A percentile compares a stretch with the other conserved stretches of the same genome.
Conservation (phyloP, 1,140 invertebrate genomes). For the Orchestia grillus region DNA sequence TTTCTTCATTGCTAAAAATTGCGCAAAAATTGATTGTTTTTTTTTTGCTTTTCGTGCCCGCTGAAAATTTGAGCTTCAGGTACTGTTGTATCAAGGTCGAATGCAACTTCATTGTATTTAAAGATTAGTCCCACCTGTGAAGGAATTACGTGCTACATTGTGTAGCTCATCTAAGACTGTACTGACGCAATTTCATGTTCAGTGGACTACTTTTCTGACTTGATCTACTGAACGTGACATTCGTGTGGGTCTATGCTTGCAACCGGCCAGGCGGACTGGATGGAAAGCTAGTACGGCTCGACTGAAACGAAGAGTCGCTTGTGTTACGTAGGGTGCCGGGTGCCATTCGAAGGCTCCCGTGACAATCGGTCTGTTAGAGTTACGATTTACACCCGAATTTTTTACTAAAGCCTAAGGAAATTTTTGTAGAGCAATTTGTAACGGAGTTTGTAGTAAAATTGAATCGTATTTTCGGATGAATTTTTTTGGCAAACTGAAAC, state of each 20-base stretch:
- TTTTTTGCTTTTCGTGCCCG: not conserved
- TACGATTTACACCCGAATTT: slow-evolving; percentile 43
- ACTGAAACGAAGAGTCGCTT: not conserved
- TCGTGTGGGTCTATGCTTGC: not conserved
- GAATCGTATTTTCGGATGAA: not conserved
- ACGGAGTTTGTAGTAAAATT: not conserved
- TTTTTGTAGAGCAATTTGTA: slow-evolving; percentile 33
- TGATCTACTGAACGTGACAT: not conserved
- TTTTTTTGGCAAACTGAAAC: not conserved
- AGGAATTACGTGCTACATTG: not conserved
- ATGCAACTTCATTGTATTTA: not conserved
- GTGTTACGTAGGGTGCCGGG: not conserved
- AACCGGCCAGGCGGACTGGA: no score
- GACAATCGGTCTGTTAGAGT: slow-evolving; percentile 20
- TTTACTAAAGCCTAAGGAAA: slow-evolving; percentile 20
- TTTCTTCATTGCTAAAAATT: not conserved
- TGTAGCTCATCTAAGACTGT: not conserved
- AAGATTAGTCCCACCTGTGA: not conserved
- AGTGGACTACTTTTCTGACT: not conserved
- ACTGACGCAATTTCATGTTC: not conserved
- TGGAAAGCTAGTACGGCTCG: no score
- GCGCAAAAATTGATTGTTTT: not conserved
- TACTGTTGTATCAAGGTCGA: not conserved
- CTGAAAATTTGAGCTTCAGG: not conserved
- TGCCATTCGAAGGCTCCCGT: not conserved